Evolutionary conservation across 2,113 vertebrate genomes (phyloP), one percentile per base, ranked within the genome.

Genomic region (Serilophus lunatus): DNA sequence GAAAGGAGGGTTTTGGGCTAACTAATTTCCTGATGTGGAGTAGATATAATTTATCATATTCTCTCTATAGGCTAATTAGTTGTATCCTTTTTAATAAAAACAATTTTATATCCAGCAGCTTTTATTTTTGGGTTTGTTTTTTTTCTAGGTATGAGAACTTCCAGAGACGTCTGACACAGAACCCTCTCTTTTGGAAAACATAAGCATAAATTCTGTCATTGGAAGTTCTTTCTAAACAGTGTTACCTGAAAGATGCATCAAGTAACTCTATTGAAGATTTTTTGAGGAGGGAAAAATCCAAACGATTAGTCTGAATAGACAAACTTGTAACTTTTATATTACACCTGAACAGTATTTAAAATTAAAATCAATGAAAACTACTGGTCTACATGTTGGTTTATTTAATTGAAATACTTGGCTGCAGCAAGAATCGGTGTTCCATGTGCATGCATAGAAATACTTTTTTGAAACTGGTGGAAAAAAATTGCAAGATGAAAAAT

Each of bases 171-270:
- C 95, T 99, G 98, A 97, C 97, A 82, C 99, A 99, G 98, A 99
- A 99, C 95, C 99, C 99, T 25, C 98, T 99, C 95, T 99, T 99
- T 96, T 99, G 99, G 99, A 99, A 99, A 97, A 99, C 97, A 97
- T 98, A 97, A 96, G 94, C 85, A 93, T 71, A 59, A 97, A 70
- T 97, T 72, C 82, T 89, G 57, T 74, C 68, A 76, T 83, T 92
- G 84, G 87, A 93, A 96, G 83, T 51, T 75, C 84, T 94, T 83
- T 86, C 68, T 68, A 42, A 93, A 64, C 40, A 69, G 93, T 38
- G 56, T 56, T 93, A 29, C 65, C 91, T 95, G 91, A 69, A 91
- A 93, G 72, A 90, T 36, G n/a, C 72, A 78, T 72, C 87, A 86
- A 47, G 64, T n/a, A 54, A 88, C 56, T 53, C 60, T 33, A 25